Base-by-base conservation (phyloP, 2,888 invertebrate genomes). In the Cataglyphis albicans region DNA sequence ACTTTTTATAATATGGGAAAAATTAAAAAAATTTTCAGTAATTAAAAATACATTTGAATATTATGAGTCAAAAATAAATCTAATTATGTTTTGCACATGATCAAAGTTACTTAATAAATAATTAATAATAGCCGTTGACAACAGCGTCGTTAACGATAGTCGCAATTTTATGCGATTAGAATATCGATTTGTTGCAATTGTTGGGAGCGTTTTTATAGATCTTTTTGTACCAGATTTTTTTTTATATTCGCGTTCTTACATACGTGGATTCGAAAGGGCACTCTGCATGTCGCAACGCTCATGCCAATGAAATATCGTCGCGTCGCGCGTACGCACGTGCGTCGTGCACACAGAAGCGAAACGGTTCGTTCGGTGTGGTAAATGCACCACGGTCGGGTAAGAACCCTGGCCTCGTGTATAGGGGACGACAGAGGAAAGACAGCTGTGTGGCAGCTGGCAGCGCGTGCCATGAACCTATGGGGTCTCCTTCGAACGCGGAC, bases 381-480 rank as follows among this genome's bases (percentile, higher is more conserved):
- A 91, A 92, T 89, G 90, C 90, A 91, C 87, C 87, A 89, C 87
- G 91, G 87, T 90, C 89, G 90, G 88, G 90, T 90, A 91, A 91
- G 91, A 92, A 92, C 90, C 88, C 87, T 81, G 86, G 87, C 75
- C 75, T 84, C 73, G 85, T 81, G 68, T 81, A 85, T 85, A 81
- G 86, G 88, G 90, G 86, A 90, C 86, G 84, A 87, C 86, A 73
- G 86, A 92, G 91, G 88, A 89, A 93, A 94, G 94, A 94, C 94
- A 94, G 94, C 94, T 94, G 94, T 94, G 93, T 92, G 94, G 93
- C 94, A 94, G 94, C 94, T 94, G 94, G 94, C 93, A 93, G 94
- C 94, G 94, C 94, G 94, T 94, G 94, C 94, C 94, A 92, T 90
- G 91, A 94, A 93, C 94, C 94, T 94, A 94, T 94, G 94, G 94